Conservation (phyloP, 2,797 vertebrate species). For the Lutjanus campechanus region DNA sequence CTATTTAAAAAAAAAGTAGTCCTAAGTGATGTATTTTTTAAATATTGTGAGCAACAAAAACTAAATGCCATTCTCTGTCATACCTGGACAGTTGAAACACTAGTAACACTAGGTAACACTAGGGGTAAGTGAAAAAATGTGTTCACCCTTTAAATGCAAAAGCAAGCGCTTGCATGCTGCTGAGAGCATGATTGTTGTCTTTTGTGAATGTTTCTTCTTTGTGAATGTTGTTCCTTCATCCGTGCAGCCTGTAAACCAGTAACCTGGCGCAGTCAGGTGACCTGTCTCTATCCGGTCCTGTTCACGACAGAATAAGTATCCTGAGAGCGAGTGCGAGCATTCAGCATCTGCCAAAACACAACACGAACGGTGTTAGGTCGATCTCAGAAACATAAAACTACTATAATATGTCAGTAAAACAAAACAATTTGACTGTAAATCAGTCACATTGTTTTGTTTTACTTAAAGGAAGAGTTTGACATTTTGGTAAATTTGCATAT, state of each 20-base stretch:
- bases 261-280: accelerated
- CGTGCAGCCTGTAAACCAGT: accelerated
- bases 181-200: background rate
- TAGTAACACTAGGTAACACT: background rate
- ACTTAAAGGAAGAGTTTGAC: background rate
- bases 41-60: background rate
- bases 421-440: background rate
- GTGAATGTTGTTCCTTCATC: accelerated
- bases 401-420: background rate
- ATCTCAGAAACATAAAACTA: background rate
- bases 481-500: background rate
- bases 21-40: too few relatives aligned
- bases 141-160: background rate
- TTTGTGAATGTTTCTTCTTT: accelerated
- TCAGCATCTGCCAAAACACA: conserved; percentile 54
- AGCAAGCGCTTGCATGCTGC: background rate
- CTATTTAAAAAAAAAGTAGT: too few relatives aligned
- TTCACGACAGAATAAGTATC: conserved; percentile 38
- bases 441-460: background rate
- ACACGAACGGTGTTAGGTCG: background rate
- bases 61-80: background rate
- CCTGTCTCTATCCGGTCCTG: conserved; percentile 53
- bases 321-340: conserved; percentile 7
- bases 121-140: background rate
- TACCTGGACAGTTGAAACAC: background rate